phyloP scores from a whole-genome alignment of 2,888 invertebrate species.

The Rugalucina vietnamica region DNA sequence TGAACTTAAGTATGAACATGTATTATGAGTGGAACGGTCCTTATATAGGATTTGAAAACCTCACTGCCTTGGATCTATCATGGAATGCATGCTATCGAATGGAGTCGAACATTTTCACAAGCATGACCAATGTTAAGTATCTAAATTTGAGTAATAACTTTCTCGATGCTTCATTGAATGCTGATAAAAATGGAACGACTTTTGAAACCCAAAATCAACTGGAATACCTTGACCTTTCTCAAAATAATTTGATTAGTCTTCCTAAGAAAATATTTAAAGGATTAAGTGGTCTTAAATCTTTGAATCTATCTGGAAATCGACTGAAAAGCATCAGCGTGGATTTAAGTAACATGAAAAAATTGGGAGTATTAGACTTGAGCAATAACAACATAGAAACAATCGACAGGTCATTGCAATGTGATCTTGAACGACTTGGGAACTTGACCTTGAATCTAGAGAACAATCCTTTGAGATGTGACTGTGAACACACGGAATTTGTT shows the following conservation, averaged over 20 bases:
- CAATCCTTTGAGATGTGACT: slow-evolving; percentile 35
- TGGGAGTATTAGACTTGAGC: slow-evolving; percentile 29
- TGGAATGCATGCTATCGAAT: slow-evolving; percentile 33
- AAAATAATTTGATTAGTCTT: slow-evolving; percentile 27
- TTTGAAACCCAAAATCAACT: slow-evolving; percentile 26
- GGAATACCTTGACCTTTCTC: slow-evolving; percentile 19
- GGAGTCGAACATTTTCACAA: not conserved
- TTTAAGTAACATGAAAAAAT: slow-evolving; percentile 21
- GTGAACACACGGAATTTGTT: slow-evolving; percentile 31
- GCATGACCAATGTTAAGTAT: not conserved
- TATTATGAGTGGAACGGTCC: slow-evolving; percentile 34
- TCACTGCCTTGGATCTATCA: slow-evolving; percentile 28
- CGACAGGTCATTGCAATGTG: not conserved
- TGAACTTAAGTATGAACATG: slow-evolving; percentile 28
- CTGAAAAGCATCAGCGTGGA: slow-evolving; percentile 21
- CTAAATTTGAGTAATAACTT: slow-evolving; percentile 37
- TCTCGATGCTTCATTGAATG: slow-evolving; percentile 7
- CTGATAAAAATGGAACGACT: slow-evolving; percentile 31
- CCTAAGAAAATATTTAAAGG: slow-evolving; percentile 24
- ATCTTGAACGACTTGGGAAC: not conserved
- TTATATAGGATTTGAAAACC: not conserved
- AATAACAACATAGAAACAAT: slow-evolving; percentile 29
- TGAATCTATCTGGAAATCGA: slow-evolving; percentile 36
- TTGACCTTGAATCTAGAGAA: slow-evolving; percentile 17
- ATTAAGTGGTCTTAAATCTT: not conserved